Evolutionary conservation across 2,888 invertebrate species (phyloP), one percentile per base, ranked within the genome.

Genomic region (Eugnorisma glareosa): DNA sequence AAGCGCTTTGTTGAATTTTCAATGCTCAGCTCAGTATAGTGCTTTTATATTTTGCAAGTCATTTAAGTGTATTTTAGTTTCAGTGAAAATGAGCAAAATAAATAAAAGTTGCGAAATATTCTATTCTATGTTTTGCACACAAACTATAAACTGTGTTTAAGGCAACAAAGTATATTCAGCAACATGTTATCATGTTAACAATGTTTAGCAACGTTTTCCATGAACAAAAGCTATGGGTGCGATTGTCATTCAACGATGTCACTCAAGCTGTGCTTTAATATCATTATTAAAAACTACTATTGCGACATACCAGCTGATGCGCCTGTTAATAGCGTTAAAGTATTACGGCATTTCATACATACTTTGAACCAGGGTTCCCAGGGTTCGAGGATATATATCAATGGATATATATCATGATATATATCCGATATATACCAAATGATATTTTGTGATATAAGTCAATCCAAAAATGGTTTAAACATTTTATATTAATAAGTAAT

Each of bases 231-330:
- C 40, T 43, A 24, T 57, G 21, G 48, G 57, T 48, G 78, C 78
- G 76, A 78, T 75, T 82, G 48, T 15, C 13, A 15, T n/a, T 24
- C 1, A 24, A 48, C 45, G 10, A 54, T n/a, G 48, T 64, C 54
- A 11, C 15, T 15, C n/a, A 72, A 37, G 78, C 76, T 82, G 28
- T 40, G 82, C 57, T 43, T 13, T 48, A 35, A 35, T 61, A 51
- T 31, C 43, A 40, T 24, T 67, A 21, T 2, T 59, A 35, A 18
- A 18, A 24, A 59, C 40, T 2, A 57, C 40, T 31, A 18, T 28
- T 75, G 82, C 82, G 40, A 79, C 18, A 21, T 51, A 31, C 10
- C 45, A 48, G 82, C 82, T 57, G 31, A 24, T 66, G 78, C 57
- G 35, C 43, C 10, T 10, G 1, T 64, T 67, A 28, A 59, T 37